Percentiles rank a stretch among this genome's conserved stretches.
Evolutionary conservation across 2,797 vertebrate genomes (phyloP).

Genomic region (Enteromius thamalakanensis): DNA sequence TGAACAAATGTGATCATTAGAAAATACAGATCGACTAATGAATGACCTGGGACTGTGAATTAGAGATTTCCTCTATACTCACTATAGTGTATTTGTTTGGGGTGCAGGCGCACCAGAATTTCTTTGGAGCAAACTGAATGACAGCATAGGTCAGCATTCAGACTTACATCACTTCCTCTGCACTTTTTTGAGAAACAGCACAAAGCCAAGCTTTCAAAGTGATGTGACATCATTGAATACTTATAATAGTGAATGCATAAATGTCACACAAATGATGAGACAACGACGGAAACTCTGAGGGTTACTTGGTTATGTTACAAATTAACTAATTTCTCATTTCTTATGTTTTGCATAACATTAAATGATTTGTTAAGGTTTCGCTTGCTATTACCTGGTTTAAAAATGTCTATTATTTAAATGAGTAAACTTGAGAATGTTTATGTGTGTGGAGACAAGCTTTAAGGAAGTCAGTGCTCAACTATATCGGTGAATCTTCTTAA

Average conservation of each 20-base stretch:
- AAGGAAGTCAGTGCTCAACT: not conserved
- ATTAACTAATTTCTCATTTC: not conserved
- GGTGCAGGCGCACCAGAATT: not conserved
- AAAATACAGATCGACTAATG: slow-evolving; percentile 25
- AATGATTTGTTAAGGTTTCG: not conserved
- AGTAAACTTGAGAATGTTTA: no score
- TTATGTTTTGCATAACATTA: not conserved
- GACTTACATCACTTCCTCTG: slow-evolving; percentile 31
- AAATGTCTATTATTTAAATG: no score
- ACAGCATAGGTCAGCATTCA: slow-evolving; percentile 39
- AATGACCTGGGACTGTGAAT: not conserved
- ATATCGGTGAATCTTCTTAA: not conserved
- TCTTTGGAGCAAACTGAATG: slow-evolving; percentile 23
- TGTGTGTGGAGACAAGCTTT: not conserved
- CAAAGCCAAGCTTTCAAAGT: slow-evolving; percentile 20
- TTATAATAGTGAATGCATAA: not conserved
- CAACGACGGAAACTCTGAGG: not conserved
- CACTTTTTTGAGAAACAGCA: not conserved
- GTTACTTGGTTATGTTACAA: not conserved
- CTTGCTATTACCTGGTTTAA: not conserved
- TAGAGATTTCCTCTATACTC: not conserved
- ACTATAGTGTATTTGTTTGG: slow-evolving; percentile 16
- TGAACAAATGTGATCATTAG: slow-evolving; percentile 48
- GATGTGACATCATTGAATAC: slow-evolving; percentile 24
- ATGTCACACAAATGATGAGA: not conserved